Evolutionary conservation across 2,888 invertebrate genomes (phyloP).

Genomic region (Ptilodon capucinus): DNA sequence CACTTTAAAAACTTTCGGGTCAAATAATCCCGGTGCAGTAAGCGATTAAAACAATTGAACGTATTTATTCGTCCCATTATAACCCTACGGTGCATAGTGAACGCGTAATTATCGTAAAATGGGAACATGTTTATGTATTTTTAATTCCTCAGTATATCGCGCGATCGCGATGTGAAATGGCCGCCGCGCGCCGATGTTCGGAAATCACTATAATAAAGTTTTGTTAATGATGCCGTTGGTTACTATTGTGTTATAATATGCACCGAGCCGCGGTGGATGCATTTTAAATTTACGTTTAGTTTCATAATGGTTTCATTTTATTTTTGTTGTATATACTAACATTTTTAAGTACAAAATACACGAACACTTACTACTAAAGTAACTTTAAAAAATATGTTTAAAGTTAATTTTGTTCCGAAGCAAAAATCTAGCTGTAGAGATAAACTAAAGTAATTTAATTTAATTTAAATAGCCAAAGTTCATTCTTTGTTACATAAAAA

Average conservation of each 20-base stretch:
- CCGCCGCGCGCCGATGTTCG: constrained; percentile 55
- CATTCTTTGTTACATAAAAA: too few species aligned
- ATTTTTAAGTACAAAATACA: neutral
- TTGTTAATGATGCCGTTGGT: constrained; percentile 55
- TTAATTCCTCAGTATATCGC: constrained; percentile 73
- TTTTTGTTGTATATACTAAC: neutral
- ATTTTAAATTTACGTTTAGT: constrained; percentile 1
- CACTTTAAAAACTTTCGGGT: neutral
- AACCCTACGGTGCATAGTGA: constrained; percentile 68
- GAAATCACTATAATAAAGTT: constrained; percentile 72
- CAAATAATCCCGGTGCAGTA: constrained; percentile 7
- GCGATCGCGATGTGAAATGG: constrained; percentile 58
- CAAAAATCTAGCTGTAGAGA: too few species aligned
- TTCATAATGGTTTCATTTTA: neutral
- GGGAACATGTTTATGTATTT: constrained; percentile 78
- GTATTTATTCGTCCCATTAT: constrained; percentile 63
- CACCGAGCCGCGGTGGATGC: neutral
- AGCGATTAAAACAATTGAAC: constrained; percentile 43
- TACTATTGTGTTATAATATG: constrained; percentile 21
- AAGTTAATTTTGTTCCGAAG: too few species aligned
- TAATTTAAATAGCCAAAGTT: too few species aligned
- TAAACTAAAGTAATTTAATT: too few species aligned
- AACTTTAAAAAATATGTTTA: too few species aligned
- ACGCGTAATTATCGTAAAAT: constrained; percentile 76
- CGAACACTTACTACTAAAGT: too few species aligned